Evolutionary conservation across 2,113 vertebrate species (phyloP), one percentile per base, ranked within the genome.

Genomic region (Cololabis saira): DNA sequence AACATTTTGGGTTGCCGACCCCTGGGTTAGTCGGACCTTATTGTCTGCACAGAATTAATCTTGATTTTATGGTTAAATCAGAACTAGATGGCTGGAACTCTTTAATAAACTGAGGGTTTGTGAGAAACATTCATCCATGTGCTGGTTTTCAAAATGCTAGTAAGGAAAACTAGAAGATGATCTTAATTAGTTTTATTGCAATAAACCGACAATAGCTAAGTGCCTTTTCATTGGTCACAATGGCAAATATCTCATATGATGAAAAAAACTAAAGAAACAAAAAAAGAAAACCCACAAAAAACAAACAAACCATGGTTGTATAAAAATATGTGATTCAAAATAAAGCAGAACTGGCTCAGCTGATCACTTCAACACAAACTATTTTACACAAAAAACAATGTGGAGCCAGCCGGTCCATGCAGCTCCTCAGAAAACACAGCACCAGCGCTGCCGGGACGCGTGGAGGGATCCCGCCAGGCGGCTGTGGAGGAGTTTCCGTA

Each of bases 301-400:
- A 27, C 24, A 27, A 54, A 74, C 47, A 87, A 91, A 81, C 16
- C 63, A 85, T 86, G 64, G 64, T 76, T 64, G 76, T 86, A 91
- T 82, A 27, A 90, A 88, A 90, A 89, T 77, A 91, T 85, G 84
- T 76, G 83, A 93, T 81, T 83, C 77, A 88, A 87, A 85, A 71
- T 73, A 80, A 83, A 74, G 72, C 85, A 84, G 85, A 87, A 87
- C 84, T 81, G 87, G 87, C 89, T 7, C 33, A 37, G 33, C 33
- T 37, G 10, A 9, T 37, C 33, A 37, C 33, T 1, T 84, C 73
- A 92, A 87, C 78, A 91, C 88, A 88, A 78, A 81, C 81, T 83
- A 80, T 86, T 84, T 87, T 79, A 91, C 84, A 88, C 80, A 86
- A 85, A 89, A 81, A 78, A 80, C 77, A 27, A 27, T 27, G 9